These are phyloP conservation scores for Fistularia tabacaria DNA, from an alignment of 2,797 vertebrate genomes.

Conservation along the genomic window DNA sequence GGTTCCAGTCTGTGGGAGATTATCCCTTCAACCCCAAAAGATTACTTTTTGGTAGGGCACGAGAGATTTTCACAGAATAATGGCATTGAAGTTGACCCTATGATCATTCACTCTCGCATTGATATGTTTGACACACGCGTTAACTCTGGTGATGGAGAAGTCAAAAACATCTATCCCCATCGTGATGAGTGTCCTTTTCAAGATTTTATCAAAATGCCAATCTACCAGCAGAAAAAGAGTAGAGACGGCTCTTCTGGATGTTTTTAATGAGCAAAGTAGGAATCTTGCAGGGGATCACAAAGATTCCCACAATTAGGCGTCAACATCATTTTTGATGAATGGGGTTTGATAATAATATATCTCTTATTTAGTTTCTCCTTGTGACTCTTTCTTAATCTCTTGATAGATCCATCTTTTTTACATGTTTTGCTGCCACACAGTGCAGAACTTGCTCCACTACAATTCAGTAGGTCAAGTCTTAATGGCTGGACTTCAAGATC, in stretches of 20 bases:
- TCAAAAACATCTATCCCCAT: slow-evolving; percentile 10
- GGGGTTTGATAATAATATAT: too few species aligned
- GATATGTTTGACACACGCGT: neutral
- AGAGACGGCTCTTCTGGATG: slow-evolving; percentile 32
- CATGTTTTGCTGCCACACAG: neutral
- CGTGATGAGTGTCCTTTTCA: slow-evolving; percentile 56
- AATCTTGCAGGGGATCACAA: neutral
- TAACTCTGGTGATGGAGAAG: slow-evolving; percentile 2
- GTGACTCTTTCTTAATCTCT: too few species aligned
- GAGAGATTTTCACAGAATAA: neutral
- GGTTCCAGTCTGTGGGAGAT: slow-evolving; percentile 2
- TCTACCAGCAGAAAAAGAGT: slow-evolving; percentile 32
- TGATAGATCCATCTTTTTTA: too few species aligned
- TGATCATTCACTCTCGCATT: neutral
- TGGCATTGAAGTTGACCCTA: slow-evolving; percentile 7
- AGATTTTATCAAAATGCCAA: slow-evolving; percentile 57
- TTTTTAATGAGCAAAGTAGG: slow-evolving; percentile 36
- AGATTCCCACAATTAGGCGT: too few species aligned
- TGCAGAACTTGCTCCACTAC: slow-evolving; percentile 7
- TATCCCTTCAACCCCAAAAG: slow-evolving; percentile 12
- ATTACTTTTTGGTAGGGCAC: slow-evolving; percentile 11
- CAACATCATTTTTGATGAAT: too few species aligned
- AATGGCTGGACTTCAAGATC: slow-evolving; percentile 19
- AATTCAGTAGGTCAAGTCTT: slow-evolving; percentile 3
- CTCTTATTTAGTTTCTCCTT: too few species aligned